Conservation (phyloP, 2,113 vertebrate species). For the Laticauda colubrina region DNA sequence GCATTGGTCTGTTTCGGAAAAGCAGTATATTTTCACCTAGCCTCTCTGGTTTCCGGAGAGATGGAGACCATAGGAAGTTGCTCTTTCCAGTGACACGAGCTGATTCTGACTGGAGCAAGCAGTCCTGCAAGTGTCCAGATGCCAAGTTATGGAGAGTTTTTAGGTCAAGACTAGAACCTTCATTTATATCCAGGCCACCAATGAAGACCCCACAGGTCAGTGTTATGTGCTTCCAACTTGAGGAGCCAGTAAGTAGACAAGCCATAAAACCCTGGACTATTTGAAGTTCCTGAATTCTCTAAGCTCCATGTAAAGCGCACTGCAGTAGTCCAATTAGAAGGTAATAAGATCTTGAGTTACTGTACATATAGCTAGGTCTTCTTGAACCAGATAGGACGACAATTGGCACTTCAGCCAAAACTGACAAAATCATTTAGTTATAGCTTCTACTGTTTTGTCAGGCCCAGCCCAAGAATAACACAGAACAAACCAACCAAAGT, state of each 20-base stretch:
- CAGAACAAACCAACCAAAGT: background rate
- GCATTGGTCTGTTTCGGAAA: background rate
- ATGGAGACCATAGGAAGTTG: background rate
- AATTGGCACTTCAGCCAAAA: background rate
- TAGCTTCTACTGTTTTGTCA: background rate
- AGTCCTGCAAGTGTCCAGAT: background rate
- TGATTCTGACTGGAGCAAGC: background rate
- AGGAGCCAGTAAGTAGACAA: background rate
- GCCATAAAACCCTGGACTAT: background rate
- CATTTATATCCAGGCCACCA: background rate
- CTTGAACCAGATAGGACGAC: background rate
- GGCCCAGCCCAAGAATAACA: background rate
- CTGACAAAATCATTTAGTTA: background rate
- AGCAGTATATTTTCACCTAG: background rate
- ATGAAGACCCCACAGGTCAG: background rate
- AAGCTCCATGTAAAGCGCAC: background rate
- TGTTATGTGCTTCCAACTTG: background rate
- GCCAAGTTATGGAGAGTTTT: background rate
- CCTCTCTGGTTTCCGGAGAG: background rate
- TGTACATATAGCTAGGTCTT: background rate
- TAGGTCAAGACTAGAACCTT: background rate
- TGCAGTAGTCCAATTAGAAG: background rate
- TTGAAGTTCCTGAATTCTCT: background rate
- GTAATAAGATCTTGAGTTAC: background rate
- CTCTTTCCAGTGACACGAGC: background rate